These are phyloP conservation scores for Luscinia megarhynchos DNA, from an alignment of 2,797 vertebrate species.

Conservation along the genomic window DNA sequence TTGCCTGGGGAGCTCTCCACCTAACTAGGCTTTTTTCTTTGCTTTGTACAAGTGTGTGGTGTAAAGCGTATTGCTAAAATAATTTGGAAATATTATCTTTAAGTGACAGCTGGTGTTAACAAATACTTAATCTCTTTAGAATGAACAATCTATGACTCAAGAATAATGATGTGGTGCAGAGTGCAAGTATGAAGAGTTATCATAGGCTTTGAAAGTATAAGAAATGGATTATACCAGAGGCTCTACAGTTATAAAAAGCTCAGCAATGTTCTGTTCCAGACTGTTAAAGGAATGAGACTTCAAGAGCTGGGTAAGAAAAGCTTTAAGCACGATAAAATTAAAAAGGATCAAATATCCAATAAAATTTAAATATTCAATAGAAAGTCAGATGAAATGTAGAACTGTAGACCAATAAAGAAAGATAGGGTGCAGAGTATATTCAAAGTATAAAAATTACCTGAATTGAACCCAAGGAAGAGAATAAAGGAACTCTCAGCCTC, in stretches of 20 bases:
- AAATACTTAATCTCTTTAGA: conserved; percentile 1
- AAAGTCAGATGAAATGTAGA: background rate
- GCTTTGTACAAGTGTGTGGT: background rate
- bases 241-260: background rate
- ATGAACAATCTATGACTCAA: background rate
- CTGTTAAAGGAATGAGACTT: background rate
- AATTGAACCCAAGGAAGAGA: background rate
- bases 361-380: background rate
- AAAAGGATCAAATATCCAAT: background rate
- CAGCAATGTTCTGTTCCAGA: background rate
- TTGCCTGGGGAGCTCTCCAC: background rate
- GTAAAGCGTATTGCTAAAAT: background rate
- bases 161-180: background rate
- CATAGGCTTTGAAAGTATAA: background rate
- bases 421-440: background rate
- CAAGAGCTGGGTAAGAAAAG: background rate
- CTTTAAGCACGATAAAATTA: background rate
- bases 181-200: background rate
- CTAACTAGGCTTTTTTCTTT: background rate
- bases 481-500: background rate
- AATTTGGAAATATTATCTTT: background rate
- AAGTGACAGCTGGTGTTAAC: background rate
- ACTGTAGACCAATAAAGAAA: background rate
- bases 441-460: background rate
- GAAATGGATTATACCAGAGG: background rate